phyloP scores from a whole-genome alignment of 2,113 vertebrate species.

The Ceyx margarethae region DNA sequence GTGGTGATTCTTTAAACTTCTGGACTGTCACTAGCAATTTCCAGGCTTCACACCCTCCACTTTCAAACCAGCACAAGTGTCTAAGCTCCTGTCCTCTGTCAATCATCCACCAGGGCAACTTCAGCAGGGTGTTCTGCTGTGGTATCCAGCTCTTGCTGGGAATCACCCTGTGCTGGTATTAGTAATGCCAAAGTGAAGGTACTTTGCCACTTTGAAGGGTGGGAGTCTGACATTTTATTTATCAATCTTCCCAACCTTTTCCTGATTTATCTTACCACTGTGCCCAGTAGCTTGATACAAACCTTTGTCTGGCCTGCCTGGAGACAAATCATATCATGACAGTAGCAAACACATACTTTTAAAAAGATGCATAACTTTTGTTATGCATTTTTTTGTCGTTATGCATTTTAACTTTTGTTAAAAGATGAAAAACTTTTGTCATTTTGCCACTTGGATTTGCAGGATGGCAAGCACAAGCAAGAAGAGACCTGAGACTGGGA shows the following conservation, averaged over 20 bases:
- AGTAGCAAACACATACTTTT: not conserved
- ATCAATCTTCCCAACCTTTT: not conserved
- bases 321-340: not conserved
- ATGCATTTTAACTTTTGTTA: too few species aligned
- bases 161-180: too few species aligned
- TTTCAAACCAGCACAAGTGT: not conserved
- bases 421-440: not conserved
- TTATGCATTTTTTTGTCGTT: too few species aligned
- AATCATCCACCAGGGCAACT: not conserved
- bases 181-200: not conserved
- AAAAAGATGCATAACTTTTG: not conserved
- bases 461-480: not conserved
- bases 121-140: not conserved
- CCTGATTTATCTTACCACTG: not conserved
- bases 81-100: not conserved
- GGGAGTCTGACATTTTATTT: not conserved
- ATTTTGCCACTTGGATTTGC: not conserved
- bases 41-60: not conserved
- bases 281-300: not conserved
- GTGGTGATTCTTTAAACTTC: not conserved
- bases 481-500: not conserved
- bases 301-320: not conserved
- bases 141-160: not conserved
- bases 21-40: not conserved
- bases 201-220: not conserved